Percentiles rank a stretch among this genome's conserved stretches.
These are phyloP conservation scores for Cyclargus thomasi DNA, from an alignment of 1,140 invertebrate species.

Conservation along the genomic window DNA sequence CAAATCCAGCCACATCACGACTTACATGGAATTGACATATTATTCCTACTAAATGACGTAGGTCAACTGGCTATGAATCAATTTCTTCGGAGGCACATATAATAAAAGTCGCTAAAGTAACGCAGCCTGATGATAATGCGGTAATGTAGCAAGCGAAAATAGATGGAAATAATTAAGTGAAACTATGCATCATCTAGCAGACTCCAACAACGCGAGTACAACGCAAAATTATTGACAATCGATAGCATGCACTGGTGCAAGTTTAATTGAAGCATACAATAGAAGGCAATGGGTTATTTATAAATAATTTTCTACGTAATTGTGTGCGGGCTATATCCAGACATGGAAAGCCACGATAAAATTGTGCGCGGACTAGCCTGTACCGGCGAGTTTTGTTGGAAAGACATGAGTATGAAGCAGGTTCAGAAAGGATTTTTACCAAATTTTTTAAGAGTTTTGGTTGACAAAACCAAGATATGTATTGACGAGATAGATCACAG, in stretches of 20 bases:
- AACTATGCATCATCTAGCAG: slow-evolving; percentile 37
- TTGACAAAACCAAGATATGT: too few relatives aligned
- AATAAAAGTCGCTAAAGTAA: too few relatives aligned
- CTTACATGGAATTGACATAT: too few relatives aligned
- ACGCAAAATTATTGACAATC: slow-evolving; percentile 47
- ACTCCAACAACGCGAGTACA: slow-evolving; percentile 20
- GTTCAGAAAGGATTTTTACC: too few relatives aligned
- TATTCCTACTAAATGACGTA: too few relatives aligned
- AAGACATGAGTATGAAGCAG: too few relatives aligned
- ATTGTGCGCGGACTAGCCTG: not conserved
- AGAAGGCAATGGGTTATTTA: slow-evolving; percentile 8
- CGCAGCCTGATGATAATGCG: not conserved
- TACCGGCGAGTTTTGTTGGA: too few relatives aligned
- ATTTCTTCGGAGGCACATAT: too few relatives aligned
- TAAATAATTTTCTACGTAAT: slow-evolving; percentile 10
- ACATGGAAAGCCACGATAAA: not conserved
- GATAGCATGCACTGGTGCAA: slow-evolving; percentile 36
- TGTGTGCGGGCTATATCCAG: not conserved
- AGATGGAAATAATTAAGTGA: slow-evolving; percentile 28
- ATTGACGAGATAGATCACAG: too few relatives aligned
- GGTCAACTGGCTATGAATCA: too few relatives aligned
- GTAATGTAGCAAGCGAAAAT: slow-evolving; percentile 19
- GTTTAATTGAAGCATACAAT: slow-evolving; percentile 14
- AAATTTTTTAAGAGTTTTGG: too few relatives aligned
- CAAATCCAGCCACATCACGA: too few relatives aligned